Evolutionary conservation across 1,140 invertebrate genomes (phyloP).

Genomic region (Solenopsis fugax): DNA sequence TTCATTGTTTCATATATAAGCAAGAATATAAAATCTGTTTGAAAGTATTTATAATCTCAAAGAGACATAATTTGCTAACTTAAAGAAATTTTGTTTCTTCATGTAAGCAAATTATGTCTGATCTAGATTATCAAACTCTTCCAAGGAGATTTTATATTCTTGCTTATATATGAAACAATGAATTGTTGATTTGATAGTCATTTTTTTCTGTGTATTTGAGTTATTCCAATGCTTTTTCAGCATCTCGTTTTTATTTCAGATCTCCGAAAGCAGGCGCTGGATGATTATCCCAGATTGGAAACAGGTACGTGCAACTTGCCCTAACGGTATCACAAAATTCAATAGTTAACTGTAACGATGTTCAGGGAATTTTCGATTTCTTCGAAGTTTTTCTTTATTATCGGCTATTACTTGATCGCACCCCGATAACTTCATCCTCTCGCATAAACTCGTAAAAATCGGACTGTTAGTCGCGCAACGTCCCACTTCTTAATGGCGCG

Average conservation of each 20-base stretch:
- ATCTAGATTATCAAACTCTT: no score
- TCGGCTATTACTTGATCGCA: slow-evolving; percentile 3
- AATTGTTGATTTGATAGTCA: no score
- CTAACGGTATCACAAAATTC: neutral
- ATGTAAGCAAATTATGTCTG: no score
- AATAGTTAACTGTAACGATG: neutral
- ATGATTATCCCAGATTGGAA: slow-evolving; percentile 84
- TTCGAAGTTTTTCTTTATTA: slow-evolving; percentile 33
- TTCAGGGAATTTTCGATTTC: slow-evolving; percentile 37
- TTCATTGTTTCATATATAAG: no score
- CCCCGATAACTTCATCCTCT: slow-evolving; percentile 19
- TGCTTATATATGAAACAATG: no score
- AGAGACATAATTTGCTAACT: no score
- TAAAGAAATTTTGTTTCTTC: no score
- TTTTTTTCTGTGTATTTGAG: no score
- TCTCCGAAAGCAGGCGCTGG: slow-evolving; percentile 84
- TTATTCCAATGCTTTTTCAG: no score
- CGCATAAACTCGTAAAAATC: slow-evolving; percentile 63
- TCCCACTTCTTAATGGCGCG: slow-evolving; percentile 64
- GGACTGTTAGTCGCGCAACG: slow-evolving; percentile 64
- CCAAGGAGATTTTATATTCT: no score
- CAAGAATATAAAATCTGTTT: no score
- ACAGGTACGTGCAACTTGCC: slow-evolving; percentile 81
- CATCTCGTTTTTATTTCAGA: slow-evolving; percentile 80
- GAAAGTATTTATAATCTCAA: no score